Conservation (phyloP, 2,797 vertebrate genomes). For the Sorex maritimensis region DNA sequence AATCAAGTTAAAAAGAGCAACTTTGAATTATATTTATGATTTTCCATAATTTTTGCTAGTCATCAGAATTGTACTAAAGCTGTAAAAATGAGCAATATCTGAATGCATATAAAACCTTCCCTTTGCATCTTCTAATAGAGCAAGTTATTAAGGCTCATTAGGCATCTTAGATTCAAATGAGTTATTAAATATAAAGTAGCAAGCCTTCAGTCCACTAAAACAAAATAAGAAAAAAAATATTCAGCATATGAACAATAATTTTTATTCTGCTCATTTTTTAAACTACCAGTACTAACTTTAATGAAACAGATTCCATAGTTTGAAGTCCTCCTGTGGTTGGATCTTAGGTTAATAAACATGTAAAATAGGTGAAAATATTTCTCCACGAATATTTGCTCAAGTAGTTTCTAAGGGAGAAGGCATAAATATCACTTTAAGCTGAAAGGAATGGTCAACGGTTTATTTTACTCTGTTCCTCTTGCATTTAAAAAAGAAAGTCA, state of each 20-base stretch:
- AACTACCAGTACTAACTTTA: not conserved
- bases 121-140: not conserved
- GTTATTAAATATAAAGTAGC: not conserved
- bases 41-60: not conserved
- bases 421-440: conserved; percentile 8
- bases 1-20: conserved; percentile 40
- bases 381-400: not conserved
- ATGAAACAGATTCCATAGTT: conserved; percentile 31
- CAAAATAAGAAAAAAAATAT: too few relatives aligned
- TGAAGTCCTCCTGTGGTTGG: not conserved
- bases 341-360: conserved; percentile 35
- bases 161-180: not conserved
- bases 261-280: not conserved
- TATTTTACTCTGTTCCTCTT: conserved; percentile 61
- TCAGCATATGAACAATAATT: conserved; percentile 18
- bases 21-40: not conserved
- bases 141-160: conserved; percentile 19
- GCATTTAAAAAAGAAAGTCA: not conserved
- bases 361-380: conserved; percentile 33
- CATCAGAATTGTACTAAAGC: not conserved
- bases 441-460: conserved; percentile 11
- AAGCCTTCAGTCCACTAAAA: not conserved
- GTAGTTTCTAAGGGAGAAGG: conserved; percentile 42
- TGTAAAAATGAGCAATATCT: not conserved
- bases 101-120: not conserved